Percentiles rank a stretch among this genome's conserved stretches.
Conservation (phyloP, 2,888 invertebrate genomes). For the Alloscopus bannaensis region DNA sequence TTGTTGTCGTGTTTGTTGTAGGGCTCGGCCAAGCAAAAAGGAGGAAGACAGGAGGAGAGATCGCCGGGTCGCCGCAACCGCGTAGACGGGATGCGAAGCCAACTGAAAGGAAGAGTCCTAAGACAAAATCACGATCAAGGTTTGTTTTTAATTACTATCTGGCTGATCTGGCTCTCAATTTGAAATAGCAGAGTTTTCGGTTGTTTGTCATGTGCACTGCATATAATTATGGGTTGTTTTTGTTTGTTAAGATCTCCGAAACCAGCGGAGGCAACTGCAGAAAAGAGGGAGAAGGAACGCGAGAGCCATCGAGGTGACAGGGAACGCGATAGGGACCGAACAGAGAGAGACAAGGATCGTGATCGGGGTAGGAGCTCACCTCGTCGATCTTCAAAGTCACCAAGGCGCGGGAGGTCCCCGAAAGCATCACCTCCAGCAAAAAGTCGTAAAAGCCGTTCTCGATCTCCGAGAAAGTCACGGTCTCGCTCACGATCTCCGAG, state of each 20-base stretch:
- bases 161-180: background rate
- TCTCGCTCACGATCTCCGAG: slow-evolving; percentile 71
- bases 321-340: slow-evolving; percentile 61
- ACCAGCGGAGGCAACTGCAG: slow-evolving; percentile 46
- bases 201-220: background rate
- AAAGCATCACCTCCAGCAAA: slow-evolving; percentile 59
- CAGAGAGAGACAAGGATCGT: slow-evolving; percentile 61
- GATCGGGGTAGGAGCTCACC: slow-evolving; percentile 48
- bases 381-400: slow-evolving; percentile 57
- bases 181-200: background rate
- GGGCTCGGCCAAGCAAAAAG: slow-evolving; percentile 70
- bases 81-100: slow-evolving; percentile 59
- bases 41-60: slow-evolving; percentile 68
- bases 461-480: slow-evolving; percentile 77
- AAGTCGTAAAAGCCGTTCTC: slow-evolving; percentile 74
- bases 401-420: slow-evolving; percentile 63
- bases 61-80: slow-evolving; percentile 55
- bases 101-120: slow-evolving; percentile 51
- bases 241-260: slow-evolving; percentile 38
- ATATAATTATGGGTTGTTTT: background rate
- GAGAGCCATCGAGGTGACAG: slow-evolving; percentile 55
- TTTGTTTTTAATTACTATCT: background rate
- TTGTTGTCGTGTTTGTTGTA: slow-evolving; percentile 31
- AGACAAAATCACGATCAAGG: slow-evolving; percentile 48
- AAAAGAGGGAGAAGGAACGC: slow-evolving; percentile 61